Conservation (phyloP, 2,113 vertebrate species). For the Ctenomys sociabilis region DNA sequence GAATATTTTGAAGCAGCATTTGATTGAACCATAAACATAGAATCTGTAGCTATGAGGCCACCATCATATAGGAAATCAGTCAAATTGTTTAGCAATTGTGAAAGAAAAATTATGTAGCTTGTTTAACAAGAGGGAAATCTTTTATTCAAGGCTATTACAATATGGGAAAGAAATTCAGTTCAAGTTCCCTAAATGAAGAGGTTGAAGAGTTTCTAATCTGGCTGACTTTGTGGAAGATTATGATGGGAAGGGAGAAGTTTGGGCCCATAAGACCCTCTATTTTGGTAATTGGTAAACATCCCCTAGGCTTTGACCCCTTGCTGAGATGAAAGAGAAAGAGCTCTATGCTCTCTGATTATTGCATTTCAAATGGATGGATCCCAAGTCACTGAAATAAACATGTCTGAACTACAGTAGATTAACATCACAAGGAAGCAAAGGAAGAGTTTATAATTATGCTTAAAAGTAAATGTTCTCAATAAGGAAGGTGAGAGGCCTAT, state of each 20-base stretch:
- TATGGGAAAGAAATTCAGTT: neutral
- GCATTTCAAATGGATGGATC: neutral
- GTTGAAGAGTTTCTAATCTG: neutral
- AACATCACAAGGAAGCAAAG: neutral
- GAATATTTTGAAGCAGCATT: neutral
- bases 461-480: neutral
- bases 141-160: neutral
- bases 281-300: neutral
- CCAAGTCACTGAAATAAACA: neutral
- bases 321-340: neutral
- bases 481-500: neutral
- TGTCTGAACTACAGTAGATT: neutral
- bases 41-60: neutral
- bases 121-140: neutral
- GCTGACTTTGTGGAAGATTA: neutral
- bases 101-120: neutral
- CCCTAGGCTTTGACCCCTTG: neutral
- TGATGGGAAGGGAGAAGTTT: rapidly evolving
- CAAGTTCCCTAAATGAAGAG: neutral
- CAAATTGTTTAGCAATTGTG: neutral
- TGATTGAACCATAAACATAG: neutral
- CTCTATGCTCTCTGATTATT: neutral
- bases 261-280: neutral
- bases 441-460: neutral
- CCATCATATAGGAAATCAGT: neutral